Evolutionary conservation across 2,113 vertebrate species (phyloP).

Genomic region (Grammomys dolichurus): DNA sequence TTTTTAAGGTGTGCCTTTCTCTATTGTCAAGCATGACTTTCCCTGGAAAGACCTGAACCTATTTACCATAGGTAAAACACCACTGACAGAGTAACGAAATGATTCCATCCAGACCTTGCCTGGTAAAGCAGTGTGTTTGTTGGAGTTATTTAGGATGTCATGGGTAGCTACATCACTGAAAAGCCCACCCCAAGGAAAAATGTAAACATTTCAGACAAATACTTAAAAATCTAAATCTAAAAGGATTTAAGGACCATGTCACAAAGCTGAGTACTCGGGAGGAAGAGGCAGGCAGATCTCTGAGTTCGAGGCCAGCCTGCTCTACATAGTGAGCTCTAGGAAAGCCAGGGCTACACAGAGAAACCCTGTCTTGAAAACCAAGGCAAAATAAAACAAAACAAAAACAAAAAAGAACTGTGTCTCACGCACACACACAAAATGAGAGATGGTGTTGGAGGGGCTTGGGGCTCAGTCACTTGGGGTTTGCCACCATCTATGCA

Average conservation of each 20-base stretch:
- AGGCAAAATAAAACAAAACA: neutral
- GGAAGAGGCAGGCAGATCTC: neutral
- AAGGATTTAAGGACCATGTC: neutral
- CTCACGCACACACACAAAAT: neutral
- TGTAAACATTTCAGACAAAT: neutral
- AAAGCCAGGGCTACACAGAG: neutral
- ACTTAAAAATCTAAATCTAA: neutral
- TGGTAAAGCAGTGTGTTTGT: neutral
- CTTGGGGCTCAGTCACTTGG: neutral
- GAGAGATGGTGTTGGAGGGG: neutral
- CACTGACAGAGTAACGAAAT: neutral
- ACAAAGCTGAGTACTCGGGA: neutral
- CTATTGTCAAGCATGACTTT: neutral
- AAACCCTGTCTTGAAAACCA: neutral
- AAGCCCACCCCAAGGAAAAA: neutral
- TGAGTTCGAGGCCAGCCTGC: neutral
- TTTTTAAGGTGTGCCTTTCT: neutral
- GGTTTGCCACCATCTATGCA: neutral
- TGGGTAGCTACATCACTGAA: neutral
- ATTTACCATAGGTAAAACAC: neutral
- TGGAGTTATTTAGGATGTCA: neutral
- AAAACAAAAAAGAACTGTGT: neutral
- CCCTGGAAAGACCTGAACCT: neutral
- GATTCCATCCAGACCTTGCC: neutral
- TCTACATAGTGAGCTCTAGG: neutral